A percentile compares a stretch with the other conserved stretches of the same genome.
Conservation (phyloP, 2,113 vertebrate species). For the Rhinolophus ferrumequinum region DNA sequence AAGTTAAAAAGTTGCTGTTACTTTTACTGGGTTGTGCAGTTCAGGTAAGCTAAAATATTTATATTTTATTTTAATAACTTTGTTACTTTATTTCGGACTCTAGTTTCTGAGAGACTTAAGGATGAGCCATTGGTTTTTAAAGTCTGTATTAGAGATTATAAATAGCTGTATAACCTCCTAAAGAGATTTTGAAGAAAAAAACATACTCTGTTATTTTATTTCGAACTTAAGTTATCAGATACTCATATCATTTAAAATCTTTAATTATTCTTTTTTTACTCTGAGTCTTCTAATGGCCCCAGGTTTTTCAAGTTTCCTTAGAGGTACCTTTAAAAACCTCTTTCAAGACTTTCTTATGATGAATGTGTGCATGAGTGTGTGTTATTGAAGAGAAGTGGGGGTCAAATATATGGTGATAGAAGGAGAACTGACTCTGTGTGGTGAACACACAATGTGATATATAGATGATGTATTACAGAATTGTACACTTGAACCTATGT, state of each 20-base stretch:
- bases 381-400: background rate
- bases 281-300: background rate
- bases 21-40: slow-evolving; percentile 98
- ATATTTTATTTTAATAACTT: slow-evolving; percentile 33
- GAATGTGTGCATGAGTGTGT: background rate
- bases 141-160: background rate
- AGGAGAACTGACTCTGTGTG: too few relatives aligned
- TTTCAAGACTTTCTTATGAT: background rate
- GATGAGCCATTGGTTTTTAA: background rate
- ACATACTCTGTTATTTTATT: background rate
- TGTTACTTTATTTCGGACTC: slow-evolving; percentile 5
- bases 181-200: slow-evolving; percentile 44
- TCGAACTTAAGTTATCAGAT: background rate
- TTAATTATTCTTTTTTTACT: background rate
- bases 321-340: background rate
- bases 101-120: slow-evolving; percentile 54
- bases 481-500: too few relatives aligned
- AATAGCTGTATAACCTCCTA: background rate
- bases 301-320: background rate
- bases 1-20: slow-evolving; percentile 95
- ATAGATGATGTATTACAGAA: too few relatives aligned
- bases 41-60: slow-evolving; percentile 89
- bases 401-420: too few relatives aligned
- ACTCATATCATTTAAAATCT: slow-evolving; percentile 5
- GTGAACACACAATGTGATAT: too few relatives aligned